Conservation (phyloP, 2,797 vertebrate species). For the Choloepus didactylus region DNA sequence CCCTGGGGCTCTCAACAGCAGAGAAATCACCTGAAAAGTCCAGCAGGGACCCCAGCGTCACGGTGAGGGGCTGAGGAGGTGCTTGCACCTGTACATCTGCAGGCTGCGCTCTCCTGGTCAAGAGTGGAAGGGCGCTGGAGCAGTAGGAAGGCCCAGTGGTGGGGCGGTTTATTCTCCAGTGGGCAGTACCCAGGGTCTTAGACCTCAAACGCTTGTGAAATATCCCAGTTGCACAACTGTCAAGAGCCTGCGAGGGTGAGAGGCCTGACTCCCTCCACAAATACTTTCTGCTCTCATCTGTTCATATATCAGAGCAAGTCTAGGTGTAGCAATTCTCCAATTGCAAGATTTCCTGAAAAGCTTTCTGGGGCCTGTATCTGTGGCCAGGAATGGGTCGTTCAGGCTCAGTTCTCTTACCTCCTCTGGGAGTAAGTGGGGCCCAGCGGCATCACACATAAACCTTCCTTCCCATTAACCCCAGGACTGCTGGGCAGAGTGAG, state of each 20-base stretch:
- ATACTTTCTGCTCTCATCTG: slow-evolving; percentile 85
- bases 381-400: neutral
- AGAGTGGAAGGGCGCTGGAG: slow-evolving; percentile 91
- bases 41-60: too few relatives aligned
- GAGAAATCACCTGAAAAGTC: neutral
- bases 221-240: neutral
- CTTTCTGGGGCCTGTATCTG: slow-evolving; percentile 83
- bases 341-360: slow-evolving; percentile 84
- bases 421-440: neutral
- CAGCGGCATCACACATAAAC: rapidly evolving
- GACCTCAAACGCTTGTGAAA: slow-evolving; percentile 88
- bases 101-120: slow-evolving; percentile 84
- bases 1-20: neutral
- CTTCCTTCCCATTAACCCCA: neutral
- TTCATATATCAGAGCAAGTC: slow-evolving; percentile 91
- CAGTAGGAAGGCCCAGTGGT: slow-evolving; percentile 90
- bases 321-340: slow-evolving; percentile 88
- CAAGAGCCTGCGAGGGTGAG: neutral
- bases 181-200: neutral
- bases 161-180: slow-evolving; percentile 88
- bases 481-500: neutral
- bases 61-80: neutral
- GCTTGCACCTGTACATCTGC: rapidly evolving
- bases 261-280: rapidly evolving
- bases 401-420: neutral